Percentiles rank a stretch among this genome's conserved stretches.
These are phyloP conservation scores for Drosophila azteca DNA, from an alignment of 1,140 invertebrate species.

Conservation along the genomic window DNA sequence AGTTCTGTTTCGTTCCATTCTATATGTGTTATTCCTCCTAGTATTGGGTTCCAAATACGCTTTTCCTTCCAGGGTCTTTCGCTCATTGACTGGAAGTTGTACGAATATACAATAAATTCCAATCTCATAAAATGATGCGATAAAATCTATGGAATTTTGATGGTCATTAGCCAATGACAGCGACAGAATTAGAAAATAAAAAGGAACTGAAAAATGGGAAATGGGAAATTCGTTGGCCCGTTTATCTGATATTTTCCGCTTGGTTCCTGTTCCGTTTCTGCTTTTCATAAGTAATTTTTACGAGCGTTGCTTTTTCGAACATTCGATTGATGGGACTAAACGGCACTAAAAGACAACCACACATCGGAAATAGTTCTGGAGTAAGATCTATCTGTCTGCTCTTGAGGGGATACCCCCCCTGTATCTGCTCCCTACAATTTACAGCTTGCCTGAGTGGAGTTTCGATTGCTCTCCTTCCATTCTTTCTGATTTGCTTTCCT, in stretches of 20 bases:
- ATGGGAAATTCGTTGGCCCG: slow-evolving; percentile 6
- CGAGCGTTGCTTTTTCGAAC: slow-evolving; percentile 8
- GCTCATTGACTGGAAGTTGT: not conserved
- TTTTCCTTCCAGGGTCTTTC: too few relatives aligned
- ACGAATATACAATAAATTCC: slow-evolving; percentile 4
- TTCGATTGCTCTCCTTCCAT: not conserved
- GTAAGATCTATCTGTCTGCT: too few relatives aligned
- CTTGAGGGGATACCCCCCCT: not conserved
- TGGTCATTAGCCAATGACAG: slow-evolving; percentile 15
- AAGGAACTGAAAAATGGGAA: not conserved
- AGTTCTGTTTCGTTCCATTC: too few relatives aligned
- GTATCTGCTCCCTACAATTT: slow-evolving; percentile 8
- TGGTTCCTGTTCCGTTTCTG: slow-evolving; percentile 2
- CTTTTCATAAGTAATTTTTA: slow-evolving; percentile 17
- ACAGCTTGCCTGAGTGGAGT: slow-evolving; percentile 25
- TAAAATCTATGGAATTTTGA: slow-evolving; percentile 61
- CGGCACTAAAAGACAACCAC: too few relatives aligned
- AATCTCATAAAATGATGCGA: slow-evolving; percentile 20
- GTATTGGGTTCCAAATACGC: too few relatives aligned
- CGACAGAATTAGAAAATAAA: not conserved
- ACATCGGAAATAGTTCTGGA: too few relatives aligned
- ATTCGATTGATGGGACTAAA: too few relatives aligned
- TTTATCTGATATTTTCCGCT: not conserved
- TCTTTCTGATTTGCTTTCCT: too few relatives aligned
- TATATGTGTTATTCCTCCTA: too few relatives aligned